Evolutionary conservation across 2,888 invertebrate species (phyloP), one percentile per base, ranked within the genome.

Genomic region (Monopis laevigella): DNA sequence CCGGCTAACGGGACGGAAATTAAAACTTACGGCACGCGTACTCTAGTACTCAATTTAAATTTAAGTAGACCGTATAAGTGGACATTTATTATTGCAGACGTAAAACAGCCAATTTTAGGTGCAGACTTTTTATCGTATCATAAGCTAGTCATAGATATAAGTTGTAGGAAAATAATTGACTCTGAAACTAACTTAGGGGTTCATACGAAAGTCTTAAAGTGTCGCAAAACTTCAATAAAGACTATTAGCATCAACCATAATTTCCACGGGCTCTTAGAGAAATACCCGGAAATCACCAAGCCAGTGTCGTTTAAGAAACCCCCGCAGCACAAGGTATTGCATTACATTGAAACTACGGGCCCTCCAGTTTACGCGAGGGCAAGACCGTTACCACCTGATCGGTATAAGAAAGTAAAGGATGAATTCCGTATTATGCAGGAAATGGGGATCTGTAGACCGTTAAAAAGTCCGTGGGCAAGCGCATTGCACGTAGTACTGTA

Each of bases 381-480:
- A n/a, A n/a, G n/a, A n/a, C n/a, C n/a, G n/a, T n/a, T n/a, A n/a
- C n/a, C 54, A 1, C 62, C 58, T 0, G 57, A 61, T 2, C 50
- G 55, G 14, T 56, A 62, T 11, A 19, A 36, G 2, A 51, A 51
- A 3, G 62, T 61, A 0, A 58, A 58, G 43, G 43, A 48, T 2
- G 59, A 65, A 42, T 63, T 67, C 46, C 30, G 47, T 2, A 2
- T 30, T 0, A 56, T 67, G 58, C 44, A 56, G 5, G 53, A 67
- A 13, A 45, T 52, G 13, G 72, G 66, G 0, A 64, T 72, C 8
- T 71, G 67, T 0, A n/a, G n/a, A n/a, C n/a, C n/a, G n/a, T n/a
- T n/a, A n/a, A 58, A 55, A 3, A 65, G 65, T 26, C 46, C 51
- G 2, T 73, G 64, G 66, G 52, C 67, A 0, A 62, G 55, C 30